Percentiles rank a stretch among this genome's conserved stretches.
Conservation (phyloP, 2,888 invertebrate genomes). For the Leptinotarsa peninsularis region DNA sequence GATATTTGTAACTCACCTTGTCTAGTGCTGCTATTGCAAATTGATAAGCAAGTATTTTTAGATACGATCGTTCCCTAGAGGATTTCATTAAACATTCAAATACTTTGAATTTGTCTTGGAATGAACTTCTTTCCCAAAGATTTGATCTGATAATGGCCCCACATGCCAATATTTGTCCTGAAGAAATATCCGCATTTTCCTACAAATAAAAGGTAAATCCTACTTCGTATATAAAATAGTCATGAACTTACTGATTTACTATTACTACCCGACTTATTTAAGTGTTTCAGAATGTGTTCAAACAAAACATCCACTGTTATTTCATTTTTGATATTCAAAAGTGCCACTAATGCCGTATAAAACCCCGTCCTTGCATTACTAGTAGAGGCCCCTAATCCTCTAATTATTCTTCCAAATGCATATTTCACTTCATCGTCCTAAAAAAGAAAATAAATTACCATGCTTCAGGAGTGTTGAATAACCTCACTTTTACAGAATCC, state of each 20-base stretch:
- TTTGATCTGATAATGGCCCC: constrained; percentile 78
- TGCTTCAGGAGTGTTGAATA: constrained; percentile 33
- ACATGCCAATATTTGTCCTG: constrained; percentile 78
- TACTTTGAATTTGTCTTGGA: constrained; percentile 68
- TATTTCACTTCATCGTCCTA: constrained; percentile 76
- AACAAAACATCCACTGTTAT: constrained; percentile 70
- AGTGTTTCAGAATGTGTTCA: constrained; percentile 73
- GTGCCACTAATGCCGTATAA: constrained; percentile 75
- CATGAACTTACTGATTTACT: constrained; percentile 74
- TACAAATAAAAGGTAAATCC: constrained; percentile 58
- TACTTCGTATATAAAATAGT: too few species aligned
- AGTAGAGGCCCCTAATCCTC: constrained; percentile 79
- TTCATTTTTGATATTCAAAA: constrained; percentile 69
- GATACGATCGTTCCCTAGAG: constrained; percentile 74
- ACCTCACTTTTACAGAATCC: constrained; percentile 63
- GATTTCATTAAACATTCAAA: constrained; percentile 67
- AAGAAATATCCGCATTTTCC: constrained; percentile 81
- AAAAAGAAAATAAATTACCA: constrained; percentile 50
- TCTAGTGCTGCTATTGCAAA: constrained; percentile 74
- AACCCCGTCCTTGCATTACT: constrained; percentile 75
- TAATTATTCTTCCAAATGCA: constrained; percentile 75
- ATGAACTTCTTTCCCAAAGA: constrained; percentile 67
- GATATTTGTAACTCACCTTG: constrained; percentile 62
- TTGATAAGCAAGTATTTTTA: constrained; percentile 71
- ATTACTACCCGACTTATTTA: constrained; percentile 72